Percentiles rank a stretch among this genome's conserved stretches.
Conservation (phyloP, 2,888 invertebrate genomes). For the Thysanoteuthis rhombus region DNA sequence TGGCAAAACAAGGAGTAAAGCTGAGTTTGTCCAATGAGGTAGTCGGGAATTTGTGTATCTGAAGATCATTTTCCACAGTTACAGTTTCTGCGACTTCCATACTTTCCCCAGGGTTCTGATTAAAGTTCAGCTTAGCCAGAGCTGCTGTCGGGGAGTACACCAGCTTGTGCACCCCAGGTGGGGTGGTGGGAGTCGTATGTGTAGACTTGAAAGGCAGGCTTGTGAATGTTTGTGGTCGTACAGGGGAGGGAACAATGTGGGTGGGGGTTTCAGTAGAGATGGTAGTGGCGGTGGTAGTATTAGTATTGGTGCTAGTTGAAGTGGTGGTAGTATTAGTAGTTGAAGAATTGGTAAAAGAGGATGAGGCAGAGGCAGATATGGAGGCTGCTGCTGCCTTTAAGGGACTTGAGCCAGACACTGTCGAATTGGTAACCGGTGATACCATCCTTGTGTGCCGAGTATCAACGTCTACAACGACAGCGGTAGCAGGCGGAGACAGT, state of each 20-base stretch:
- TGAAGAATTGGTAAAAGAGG: background rate
- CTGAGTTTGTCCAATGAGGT: slow-evolving; percentile 65
- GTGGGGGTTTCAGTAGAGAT: background rate
- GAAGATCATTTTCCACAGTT: slow-evolving; percentile 39
- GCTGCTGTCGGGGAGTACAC: slow-evolving; percentile 68
- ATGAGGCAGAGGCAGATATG: background rate
- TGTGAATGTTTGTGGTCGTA: slow-evolving; percentile 29
- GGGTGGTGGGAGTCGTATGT: background rate
- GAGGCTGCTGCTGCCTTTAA: background rate
- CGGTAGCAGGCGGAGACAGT: slow-evolving; percentile 2
- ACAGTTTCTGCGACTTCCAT: slow-evolving; percentile 39
- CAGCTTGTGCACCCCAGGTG: slow-evolving; percentile 23
- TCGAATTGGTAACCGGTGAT: background rate
- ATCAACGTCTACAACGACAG: slow-evolving; percentile 20
- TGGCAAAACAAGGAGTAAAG: slow-evolving; percentile 65
- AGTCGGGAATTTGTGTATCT: slow-evolving; percentile 56
- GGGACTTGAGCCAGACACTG: background rate
- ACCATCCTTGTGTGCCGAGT: background rate
- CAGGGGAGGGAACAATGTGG: background rate
- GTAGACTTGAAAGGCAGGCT: slow-evolving; percentile 34
- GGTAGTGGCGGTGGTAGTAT: slow-evolving; percentile 15
- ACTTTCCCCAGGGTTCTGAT: slow-evolving; percentile 38
- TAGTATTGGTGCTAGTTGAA: background rate
- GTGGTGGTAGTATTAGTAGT: slow-evolving; percentile 22
- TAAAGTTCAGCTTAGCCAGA: slow-evolving; percentile 66